Percentiles rank a stretch among this genome's conserved stretches.
phyloP scores from a whole-genome alignment of 2,113 vertebrate species.

The Grammomys dolichurus region DNA sequence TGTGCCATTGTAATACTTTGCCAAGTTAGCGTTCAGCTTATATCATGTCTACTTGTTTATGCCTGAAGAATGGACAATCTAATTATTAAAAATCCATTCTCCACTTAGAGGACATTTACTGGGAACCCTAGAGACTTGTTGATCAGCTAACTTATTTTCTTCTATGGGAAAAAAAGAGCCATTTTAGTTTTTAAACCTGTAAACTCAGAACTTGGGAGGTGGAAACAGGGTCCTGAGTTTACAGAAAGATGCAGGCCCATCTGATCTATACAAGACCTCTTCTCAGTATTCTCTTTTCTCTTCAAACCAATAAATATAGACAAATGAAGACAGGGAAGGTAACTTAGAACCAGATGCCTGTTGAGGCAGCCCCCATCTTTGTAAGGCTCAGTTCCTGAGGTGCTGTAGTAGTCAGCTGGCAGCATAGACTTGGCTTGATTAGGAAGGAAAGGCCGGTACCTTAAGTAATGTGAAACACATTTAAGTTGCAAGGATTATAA shows the following conservation, averaged over 20 bases:
- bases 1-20: background rate
- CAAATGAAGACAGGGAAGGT: background rate
- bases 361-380: background rate
- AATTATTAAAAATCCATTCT: background rate
- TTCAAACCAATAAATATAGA: background rate
- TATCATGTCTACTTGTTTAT: background rate
- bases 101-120: background rate
- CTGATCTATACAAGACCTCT: background rate
- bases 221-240: background rate
- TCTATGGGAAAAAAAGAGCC: background rate
- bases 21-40: background rate
- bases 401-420: background rate
- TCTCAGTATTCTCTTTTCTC: background rate
- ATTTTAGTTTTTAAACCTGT: background rate
- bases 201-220: background rate
- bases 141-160: background rate
- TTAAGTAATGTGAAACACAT: background rate
- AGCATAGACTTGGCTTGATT: background rate
- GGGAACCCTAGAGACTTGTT: background rate
- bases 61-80: background rate
- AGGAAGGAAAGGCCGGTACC: conserved; percentile 31
- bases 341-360: background rate
- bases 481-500: background rate
- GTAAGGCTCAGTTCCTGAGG: background rate
- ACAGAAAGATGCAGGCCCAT: background rate